Conservation (phyloP, 2,797 vertebrate species). For the Trichosurus vulpecula region DNA sequence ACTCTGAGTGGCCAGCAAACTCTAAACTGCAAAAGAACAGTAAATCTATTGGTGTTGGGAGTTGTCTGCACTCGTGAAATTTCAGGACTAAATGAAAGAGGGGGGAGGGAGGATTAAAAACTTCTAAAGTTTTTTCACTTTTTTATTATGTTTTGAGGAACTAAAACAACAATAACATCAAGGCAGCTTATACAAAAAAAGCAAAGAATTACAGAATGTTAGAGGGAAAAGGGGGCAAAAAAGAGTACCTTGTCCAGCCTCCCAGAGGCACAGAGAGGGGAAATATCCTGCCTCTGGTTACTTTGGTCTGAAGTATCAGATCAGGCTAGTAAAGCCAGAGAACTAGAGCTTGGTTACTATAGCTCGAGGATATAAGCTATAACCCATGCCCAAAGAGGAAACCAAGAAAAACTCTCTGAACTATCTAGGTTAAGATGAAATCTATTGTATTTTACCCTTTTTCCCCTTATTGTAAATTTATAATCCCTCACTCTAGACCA, state of each 20-base stretch:
- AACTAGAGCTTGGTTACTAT: background rate
- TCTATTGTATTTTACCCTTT: background rate
- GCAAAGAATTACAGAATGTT: background rate
- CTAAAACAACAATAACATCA: background rate
- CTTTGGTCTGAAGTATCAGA: no score
- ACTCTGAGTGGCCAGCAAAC: no score
- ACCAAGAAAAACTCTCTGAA: background rate
- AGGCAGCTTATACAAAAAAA: background rate
- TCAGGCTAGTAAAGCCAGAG: background rate
- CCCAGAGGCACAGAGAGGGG: background rate
- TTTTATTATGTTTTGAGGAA: conserved; percentile 42
- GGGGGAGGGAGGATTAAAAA: background rate
- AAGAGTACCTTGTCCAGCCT: no score
- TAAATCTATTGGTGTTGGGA: background rate
- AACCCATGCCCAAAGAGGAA: background rate
- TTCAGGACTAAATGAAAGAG: background rate
- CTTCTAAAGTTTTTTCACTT: background rate
- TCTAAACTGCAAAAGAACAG: background rate
- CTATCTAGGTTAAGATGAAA: background rate
- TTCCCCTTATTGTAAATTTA: background rate
- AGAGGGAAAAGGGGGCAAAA: background rate
- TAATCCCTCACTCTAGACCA: background rate
- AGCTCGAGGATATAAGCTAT: background rate
- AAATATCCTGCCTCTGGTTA: background rate
- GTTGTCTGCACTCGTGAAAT: background rate